phyloP scores from a whole-genome alignment of 2,113 vertebrate species.

The Triplophysa siluroides region DNA sequence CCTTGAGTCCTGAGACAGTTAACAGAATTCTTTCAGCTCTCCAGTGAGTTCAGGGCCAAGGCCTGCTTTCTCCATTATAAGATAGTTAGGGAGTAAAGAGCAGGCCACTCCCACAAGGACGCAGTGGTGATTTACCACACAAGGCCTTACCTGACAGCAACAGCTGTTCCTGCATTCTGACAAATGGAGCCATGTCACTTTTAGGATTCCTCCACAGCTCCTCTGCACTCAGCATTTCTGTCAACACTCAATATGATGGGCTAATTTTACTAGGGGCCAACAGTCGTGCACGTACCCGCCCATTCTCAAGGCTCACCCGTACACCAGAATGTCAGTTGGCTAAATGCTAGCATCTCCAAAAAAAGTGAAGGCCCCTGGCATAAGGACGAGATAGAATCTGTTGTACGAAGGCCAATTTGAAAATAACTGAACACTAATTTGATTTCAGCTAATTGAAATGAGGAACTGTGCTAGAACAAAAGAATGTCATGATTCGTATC shows the following conservation, averaged over 20 bases:
- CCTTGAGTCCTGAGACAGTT: slow-evolving; percentile 46
- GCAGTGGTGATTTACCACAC: slow-evolving; percentile 61
- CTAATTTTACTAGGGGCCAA: slow-evolving; percentile 73
- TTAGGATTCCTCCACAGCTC: slow-evolving; percentile 65
- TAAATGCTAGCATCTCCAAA: slow-evolving; percentile 3
- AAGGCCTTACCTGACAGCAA: slow-evolving; percentile 69
- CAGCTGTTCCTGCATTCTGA: slow-evolving; percentile 70
- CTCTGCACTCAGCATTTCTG: slow-evolving; percentile 75
- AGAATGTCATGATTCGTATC: neutral
- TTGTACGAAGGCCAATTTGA: neutral
- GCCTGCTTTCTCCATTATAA: slow-evolving; percentile 65
- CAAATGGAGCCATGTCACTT: slow-evolving; percentile 70
- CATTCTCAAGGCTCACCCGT: neutral
- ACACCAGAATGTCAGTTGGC: slow-evolving; percentile 21
- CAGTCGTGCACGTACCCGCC: slow-evolving; percentile 26
- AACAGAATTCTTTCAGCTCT: slow-evolving; percentile 55
- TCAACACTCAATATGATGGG: slow-evolving; percentile 76
- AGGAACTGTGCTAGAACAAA: neutral
- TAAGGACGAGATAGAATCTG: slow-evolving; percentile 25
- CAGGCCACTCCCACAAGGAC: slow-evolving; percentile 52
- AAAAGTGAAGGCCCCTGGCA: slow-evolving; percentile 11
- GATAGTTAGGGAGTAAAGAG: slow-evolving; percentile 29
- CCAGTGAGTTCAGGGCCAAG: slow-evolving; percentile 29
- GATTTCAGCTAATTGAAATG: neutral
- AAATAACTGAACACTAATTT: slow-evolving; percentile 12